These are phyloP conservation scores for Limnothrissa miodon DNA, from an alignment of 2,113 vertebrate species.

Conservation along the genomic window DNA sequence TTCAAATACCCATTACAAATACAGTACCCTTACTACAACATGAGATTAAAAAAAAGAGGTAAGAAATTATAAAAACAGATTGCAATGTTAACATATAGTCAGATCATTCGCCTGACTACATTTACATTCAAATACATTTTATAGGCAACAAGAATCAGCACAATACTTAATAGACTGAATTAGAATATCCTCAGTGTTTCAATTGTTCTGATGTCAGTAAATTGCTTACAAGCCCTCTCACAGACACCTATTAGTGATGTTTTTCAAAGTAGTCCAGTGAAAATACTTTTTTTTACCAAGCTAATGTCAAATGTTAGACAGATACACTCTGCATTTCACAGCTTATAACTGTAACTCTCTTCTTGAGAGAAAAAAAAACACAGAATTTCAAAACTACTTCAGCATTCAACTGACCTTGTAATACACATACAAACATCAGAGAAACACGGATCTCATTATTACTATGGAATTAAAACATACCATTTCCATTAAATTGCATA, in stretches of 20 bases:
- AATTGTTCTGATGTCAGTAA: not conserved
- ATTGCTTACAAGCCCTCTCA: not conserved
- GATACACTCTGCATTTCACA: not conserved
- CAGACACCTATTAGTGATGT: not conserved
- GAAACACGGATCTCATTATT: not conserved
- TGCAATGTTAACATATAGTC: not conserved
- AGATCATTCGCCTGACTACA: not conserved
- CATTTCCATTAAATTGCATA: not conserved
- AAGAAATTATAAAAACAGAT: not conserved
- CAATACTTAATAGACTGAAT: not conserved
- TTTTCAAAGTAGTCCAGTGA: not conserved
- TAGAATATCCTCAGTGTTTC: not conserved
- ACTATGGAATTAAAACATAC: too few species aligned
- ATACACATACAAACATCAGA: not conserved
- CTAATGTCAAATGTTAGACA: not conserved
- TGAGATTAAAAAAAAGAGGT: not conserved
- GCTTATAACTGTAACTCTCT: not conserved
- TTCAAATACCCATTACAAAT: not conserved
- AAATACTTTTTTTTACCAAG: not conserved
- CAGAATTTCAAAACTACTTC: too few species aligned
- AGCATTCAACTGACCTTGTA: not conserved
- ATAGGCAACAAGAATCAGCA: not conserved
- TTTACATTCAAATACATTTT: not conserved
- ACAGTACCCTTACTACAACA: not conserved
- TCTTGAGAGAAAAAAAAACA: not conserved